These are phyloP conservation scores for Dreissena rostriformis DNA, from an alignment of 1,140 invertebrate genomes.

Conservation along the genomic window DNA sequence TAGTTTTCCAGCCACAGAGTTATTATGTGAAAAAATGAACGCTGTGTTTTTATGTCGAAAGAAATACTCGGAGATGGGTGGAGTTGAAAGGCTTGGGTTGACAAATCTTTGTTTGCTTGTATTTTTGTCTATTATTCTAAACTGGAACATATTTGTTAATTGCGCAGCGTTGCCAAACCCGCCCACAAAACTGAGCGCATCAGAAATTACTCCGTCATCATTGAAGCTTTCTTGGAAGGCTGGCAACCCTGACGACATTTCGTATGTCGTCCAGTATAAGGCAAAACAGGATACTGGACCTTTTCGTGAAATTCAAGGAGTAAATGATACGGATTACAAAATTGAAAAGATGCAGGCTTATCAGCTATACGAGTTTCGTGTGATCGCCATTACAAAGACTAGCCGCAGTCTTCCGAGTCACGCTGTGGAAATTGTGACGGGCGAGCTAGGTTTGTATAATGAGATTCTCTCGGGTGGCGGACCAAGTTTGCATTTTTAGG, in stretches of 20 bases:
- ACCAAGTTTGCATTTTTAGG: too few relatives aligned
- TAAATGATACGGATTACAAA: constrained; percentile 94
- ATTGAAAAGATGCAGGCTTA: constrained; percentile 51
- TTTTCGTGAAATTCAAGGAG: constrained; percentile 86
- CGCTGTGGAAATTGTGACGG: constrained; percentile 94
- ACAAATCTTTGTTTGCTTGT: too few relatives aligned
- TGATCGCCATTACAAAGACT: constrained; percentile 96
- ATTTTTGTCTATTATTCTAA: too few relatives aligned
- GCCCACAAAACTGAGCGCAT: constrained; percentile 92
- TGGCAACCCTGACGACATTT: constrained; percentile 89
- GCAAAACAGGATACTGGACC: constrained; percentile 89
- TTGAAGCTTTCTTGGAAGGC: constrained; percentile 96
- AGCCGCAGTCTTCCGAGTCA: constrained; percentile 93
- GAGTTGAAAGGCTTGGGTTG: too few relatives aligned
- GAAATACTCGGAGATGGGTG: too few relatives aligned
- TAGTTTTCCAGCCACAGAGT: background rate
- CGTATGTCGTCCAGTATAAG: constrained; percentile 98
- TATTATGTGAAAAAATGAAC: constrained; percentile 3
- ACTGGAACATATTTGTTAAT: constrained; percentile 39
- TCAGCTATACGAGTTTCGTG: constrained; percentile 93
- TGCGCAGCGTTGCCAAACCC: constrained; percentile 91
- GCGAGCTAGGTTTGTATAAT: constrained; percentile 93
- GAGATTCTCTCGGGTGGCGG: too few relatives aligned
- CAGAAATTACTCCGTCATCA: constrained; percentile 95
- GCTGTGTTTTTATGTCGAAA: background rate